Evolutionary conservation across 64 coral and sea anemone species (phyloP), one percentile per base, ranked within the genome.

Genomic region (Dendronephthya gigantea): DNA sequence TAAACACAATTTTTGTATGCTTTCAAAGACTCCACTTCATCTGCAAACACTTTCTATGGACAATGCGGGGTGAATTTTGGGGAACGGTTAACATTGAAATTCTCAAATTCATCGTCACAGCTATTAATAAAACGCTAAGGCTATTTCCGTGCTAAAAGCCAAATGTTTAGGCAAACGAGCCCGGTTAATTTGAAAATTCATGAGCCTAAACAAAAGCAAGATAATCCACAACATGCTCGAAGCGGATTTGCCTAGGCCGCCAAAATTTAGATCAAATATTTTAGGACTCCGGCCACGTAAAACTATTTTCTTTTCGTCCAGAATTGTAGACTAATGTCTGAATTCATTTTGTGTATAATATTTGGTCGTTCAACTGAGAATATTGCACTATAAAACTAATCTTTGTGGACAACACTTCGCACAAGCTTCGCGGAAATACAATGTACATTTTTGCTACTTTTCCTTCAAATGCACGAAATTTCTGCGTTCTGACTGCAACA

Each of bases 181-280:
- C 72, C 72, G 72, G 32, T 19, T 79, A 36, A 79, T 79, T 79
- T 79, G 72, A 79, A 79, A 79, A 36, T 79, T 79, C 72, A 79
- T 79, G 72, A 79, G 15, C 29, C 37, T 19, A 79, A 79, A 79
- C 72, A 62, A 79, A 79, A 79, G 72, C 3, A 29, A 29, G 30
- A 34, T 33, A n/a, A 79, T 79, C 58, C 11, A 66, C 6, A 17
- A 17, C 29, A 66, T 66, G 58, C 30, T 12, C 72, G 19, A 79
- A 29, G 36, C 55, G 55, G 25, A 0, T 2, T n/a, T 27, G 36
- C 29, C 37, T 28, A 79, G 29, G 32, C 6, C 0, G 2, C 14
- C 72, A 79, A 79, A 79, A 35, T 9, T 34, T 79, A 29, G 36
- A 34, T 1, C 34, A 34, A 19, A 79, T 17, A 79, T 17, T 34